Evolutionary conservation across 2,113 vertebrate genomes (phyloP).

Genomic region (Monopterus albus): DNA sequence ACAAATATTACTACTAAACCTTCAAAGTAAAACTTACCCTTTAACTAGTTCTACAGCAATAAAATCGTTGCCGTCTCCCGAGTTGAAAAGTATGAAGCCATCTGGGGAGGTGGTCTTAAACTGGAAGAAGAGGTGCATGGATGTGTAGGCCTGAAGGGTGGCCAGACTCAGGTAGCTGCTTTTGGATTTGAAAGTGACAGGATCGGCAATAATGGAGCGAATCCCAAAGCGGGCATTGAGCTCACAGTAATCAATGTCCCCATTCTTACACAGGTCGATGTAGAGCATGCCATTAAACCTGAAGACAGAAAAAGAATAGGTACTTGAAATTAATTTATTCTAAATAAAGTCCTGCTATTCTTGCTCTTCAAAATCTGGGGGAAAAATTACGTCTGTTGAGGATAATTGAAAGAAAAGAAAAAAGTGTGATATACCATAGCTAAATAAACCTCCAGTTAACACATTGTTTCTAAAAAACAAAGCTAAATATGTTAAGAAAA

Average conservation of each 20-base stretch:
- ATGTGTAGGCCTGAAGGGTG: slow-evolving; percentile 96
- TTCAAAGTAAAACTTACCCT: slow-evolving; percentile 81
- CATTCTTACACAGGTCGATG: slow-evolving; percentile 98
- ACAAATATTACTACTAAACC: background rate
- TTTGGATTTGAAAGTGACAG: slow-evolving; percentile 97
- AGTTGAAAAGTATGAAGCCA: slow-evolving; percentile 97
- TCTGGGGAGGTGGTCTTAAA: slow-evolving; percentile 98
- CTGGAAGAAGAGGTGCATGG: slow-evolving; percentile 99
- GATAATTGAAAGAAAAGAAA: background rate
- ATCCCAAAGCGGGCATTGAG: slow-evolving; percentile 97
- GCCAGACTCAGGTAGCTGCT: slow-evolving; percentile 96
- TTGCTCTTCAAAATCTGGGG: background rate
- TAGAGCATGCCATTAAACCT: slow-evolving; percentile 98
- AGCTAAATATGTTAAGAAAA: too few relatives aligned
- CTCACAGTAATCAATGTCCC: slow-evolving; percentile 97
- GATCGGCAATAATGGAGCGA: slow-evolving; percentile 97
- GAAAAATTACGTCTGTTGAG: too few relatives aligned
- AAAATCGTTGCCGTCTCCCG: slow-evolving; percentile 90
- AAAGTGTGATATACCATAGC: too few relatives aligned
- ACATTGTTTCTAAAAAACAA: too few relatives aligned
- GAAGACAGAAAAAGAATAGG: slow-evolving; percentile 39
- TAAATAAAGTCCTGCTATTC: background rate
- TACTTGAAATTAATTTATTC: background rate
- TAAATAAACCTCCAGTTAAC: too few relatives aligned
- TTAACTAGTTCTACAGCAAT: slow-evolving; percentile 98